Evolutionary conservation across 2,797 vertebrate species (phyloP).

Genomic region (Phoebastria nigripes): DNA sequence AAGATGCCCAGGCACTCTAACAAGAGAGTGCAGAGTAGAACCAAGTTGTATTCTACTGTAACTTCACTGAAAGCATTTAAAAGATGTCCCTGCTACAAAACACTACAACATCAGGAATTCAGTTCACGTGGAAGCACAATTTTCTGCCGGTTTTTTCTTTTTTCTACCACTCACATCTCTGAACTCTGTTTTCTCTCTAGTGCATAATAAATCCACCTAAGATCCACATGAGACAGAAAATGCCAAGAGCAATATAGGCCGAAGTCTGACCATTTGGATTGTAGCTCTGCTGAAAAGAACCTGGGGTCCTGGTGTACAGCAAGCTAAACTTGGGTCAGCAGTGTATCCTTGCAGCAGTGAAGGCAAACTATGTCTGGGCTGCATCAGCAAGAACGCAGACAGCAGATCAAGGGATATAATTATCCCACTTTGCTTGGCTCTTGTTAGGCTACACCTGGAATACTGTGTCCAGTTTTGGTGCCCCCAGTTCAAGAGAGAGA

Average conservation of each 20-base stretch:
- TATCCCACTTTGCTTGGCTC: not conserved
- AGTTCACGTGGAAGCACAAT: not conserved
- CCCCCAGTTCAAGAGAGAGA: not conserved
- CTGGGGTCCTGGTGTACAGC: not conserved
- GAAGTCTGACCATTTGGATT: not conserved
- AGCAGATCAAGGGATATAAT: not conserved
- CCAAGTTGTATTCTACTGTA: not conserved
- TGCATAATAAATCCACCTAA: not conserved
- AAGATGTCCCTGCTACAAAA: not conserved
- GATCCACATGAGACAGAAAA: not conserved
- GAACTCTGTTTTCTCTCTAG: not conserved
- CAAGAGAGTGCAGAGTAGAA: not conserved
- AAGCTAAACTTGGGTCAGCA: not conserved
- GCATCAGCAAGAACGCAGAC: not conserved
- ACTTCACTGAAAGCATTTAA: not conserved
- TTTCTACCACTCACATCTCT: not conserved
- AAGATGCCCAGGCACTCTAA: not conserved
- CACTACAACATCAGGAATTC: not conserved
- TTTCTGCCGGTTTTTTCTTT: not conserved
- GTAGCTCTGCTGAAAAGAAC: not conserved
- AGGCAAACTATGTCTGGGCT: not conserved
- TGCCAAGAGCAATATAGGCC: not conserved
- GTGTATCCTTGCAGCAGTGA: not conserved
- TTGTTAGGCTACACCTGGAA: not conserved
- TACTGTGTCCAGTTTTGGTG: not conserved